Evolutionary conservation across 2,113 vertebrate genomes (phyloP), one percentile per base, ranked within the genome.

Genomic region (Pseudonaja textilis): DNA sequence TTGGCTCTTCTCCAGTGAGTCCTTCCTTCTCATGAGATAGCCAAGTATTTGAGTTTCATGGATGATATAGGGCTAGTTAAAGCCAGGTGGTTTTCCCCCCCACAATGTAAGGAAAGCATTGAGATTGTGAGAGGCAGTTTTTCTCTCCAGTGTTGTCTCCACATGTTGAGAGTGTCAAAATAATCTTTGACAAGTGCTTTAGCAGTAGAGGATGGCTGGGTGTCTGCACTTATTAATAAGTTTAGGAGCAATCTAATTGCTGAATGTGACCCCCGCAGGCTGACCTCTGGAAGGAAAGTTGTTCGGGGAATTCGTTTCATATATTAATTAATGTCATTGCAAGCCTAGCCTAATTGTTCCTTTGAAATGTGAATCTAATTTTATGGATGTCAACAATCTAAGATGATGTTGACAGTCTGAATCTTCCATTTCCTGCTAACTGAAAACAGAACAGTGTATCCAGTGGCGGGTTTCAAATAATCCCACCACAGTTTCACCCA

Each of bases 141-240:
- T 69, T 18, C 64, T 69, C 11, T 69, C 29, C 12, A 5, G 2
- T 16, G n/a, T 34, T 16, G 29, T 69, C n/a, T 34, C 29, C 29
- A 34, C 29, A 14, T 18, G 5, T 69, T 69, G 29, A 3, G 64
- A 69, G 64, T 1, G 0, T 69, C 29, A 0, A 69, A 69, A 69
- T 5, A 69, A 69, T 34, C 64, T 69, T 69, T 34, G 14, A 34
- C 29, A 69, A 69, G 64, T 18, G 14, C 29, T 16, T 34, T 16
- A 69, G 64, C 64, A 16, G 64, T 34, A 5, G 12, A 69, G 29
- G 29, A 69, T 18, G 64, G 29, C 29, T 69, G 12, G 29, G 95
- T 94, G 96, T 97, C 96, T 96, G 95, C 96, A 97, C 59, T 10
- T 96, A 93, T 89, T 26, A 0, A 94, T 95, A 93, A 42, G 7